Base-by-base conservation (phyloP, 2,888 invertebrate genomes). In the Pilophorus perplexus region DNA sequence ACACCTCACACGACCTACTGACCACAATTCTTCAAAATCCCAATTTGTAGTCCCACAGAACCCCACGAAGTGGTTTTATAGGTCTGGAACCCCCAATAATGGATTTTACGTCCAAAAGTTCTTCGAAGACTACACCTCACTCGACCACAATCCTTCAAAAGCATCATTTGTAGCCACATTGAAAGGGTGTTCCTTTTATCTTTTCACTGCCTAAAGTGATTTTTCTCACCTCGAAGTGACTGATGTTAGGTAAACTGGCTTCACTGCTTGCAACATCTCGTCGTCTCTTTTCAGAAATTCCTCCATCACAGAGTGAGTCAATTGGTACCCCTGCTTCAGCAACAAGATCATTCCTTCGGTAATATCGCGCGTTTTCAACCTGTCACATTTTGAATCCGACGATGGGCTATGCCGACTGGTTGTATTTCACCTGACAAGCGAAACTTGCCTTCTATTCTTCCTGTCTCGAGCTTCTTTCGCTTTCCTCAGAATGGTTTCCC, bases 261-360 rank as follows among this genome's bases (percentile, higher is more conserved):
- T 59, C 42, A 59, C 23, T 12, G 42, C 42, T 25, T 40, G 33
- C 10, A 59, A 44, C 42, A 59, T 42, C 1, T 23, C 59, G 14
- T 10, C 14, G 14, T 59, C 59, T 12, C 59, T 12, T n/a, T 59
- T 10, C 6, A 59, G 12, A 6, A 59, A 40, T 22, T 22, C 40
- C 22, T 27, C 22, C 44, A 59, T 59, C 6, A 59, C 23, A 2
- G 2, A 16, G 12, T 42, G 44, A 1, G 59, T 44, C 40, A 59
- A 40, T 2, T 10, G 14, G 16, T 25, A 59, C 1, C 59, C 59
- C 10, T 59, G 42, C 25, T 6, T 8, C 12, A 20, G n/a, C 14
- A 42, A 27, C 5, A 3, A 14, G 8, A 20, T 37, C 55, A 55
- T 16, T 18, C 28, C 37, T 12, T 16, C 22, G 18, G 16, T 38